Conservation (phyloP, 2,797 vertebrate genomes). For the Epinephelus coioides region DNA sequence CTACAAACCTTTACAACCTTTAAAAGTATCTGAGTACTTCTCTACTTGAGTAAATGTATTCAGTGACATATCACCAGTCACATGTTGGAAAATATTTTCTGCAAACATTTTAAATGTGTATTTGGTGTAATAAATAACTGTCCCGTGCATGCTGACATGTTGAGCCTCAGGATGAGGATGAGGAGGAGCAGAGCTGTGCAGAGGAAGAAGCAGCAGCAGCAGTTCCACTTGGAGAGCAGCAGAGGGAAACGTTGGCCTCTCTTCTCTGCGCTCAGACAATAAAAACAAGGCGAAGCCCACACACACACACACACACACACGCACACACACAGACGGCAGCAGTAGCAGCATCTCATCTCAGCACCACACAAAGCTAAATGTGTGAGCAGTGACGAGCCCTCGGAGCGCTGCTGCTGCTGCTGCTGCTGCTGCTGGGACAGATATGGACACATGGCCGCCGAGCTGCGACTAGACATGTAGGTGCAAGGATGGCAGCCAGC, state of each 20-base stretch:
- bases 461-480: conserved; percentile 79
- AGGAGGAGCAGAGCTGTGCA: no score
- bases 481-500: conserved; percentile 78
- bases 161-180: no score
- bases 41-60: no score
- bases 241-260: conserved; percentile 61
- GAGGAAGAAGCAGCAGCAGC: conserved; percentile 1
- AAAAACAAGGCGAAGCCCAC: conserved; percentile 77
- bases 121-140: neutral
- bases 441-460: conserved; percentile 67
- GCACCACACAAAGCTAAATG: conserved; percentile 34
- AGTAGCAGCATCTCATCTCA: conserved; percentile 33
- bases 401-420: neutral
- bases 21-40: no score
- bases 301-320: no score
- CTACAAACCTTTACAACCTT: no score
- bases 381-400: conserved; percentile 14
- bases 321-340: conserved; percentile 25
- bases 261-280: conserved; percentile 66
- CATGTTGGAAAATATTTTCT: no score
- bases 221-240: conserved; percentile 51
- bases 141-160: neutral
- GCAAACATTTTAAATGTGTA: no score
- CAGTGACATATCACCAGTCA: no score
- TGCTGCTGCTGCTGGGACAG: conserved; percentile 11